These are phyloP conservation scores for Oryctes rhinoceros DNA, from an alignment of 1,140 invertebrate species.

Conservation along the genomic window DNA sequence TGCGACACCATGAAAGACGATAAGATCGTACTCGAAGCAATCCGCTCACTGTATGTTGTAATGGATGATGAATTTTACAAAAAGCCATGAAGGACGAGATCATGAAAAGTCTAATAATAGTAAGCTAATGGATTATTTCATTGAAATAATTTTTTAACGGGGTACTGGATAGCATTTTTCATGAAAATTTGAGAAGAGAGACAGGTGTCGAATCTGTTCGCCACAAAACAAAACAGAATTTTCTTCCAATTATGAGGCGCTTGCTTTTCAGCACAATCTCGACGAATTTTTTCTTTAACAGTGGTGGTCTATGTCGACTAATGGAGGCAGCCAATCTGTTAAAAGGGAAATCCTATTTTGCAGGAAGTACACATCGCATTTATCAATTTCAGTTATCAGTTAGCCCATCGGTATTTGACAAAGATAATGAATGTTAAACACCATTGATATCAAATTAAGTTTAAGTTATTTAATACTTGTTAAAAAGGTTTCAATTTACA, in stretches of 20 bases:
- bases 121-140: neutral
- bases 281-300: no score
- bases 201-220: neutral
- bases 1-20: conserved; percentile 40
- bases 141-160: neutral
- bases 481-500: no score
- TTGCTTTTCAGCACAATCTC: neutral
- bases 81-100: neutral
- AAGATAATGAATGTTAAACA: no score
- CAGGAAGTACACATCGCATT: no score
- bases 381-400: no score
- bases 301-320: no score
- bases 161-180: neutral
- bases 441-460: no score
- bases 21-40: conserved; percentile 41
- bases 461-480: no score
- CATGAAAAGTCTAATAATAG: neutral
- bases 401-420: no score
- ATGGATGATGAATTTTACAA: neutral
- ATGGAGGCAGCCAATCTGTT: no score
- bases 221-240: neutral
- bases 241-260: neutral
- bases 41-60: conserved; percentile 3
- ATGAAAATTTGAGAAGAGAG: neutral
- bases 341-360: no score